phyloP scores from a whole-genome alignment of 1,140 invertebrate species.

The Anagrus nilaparvatae region DNA sequence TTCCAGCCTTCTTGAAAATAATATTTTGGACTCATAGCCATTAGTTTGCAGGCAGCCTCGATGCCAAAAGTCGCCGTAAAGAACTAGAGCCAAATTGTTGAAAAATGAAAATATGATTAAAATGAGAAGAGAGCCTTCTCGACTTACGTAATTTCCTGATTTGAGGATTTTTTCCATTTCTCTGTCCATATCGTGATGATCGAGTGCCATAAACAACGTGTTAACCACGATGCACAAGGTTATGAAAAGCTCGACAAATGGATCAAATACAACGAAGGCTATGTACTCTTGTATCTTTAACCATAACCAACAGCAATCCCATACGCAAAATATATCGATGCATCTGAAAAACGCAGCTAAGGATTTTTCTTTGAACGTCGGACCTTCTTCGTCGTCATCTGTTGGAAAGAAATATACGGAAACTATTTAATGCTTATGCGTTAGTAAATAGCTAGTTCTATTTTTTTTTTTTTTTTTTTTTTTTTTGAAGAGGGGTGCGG shows the following conservation, averaged over 20 bases:
- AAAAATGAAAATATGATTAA: background rate
- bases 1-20: conserved; percentile 99
- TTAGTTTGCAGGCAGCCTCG: conserved; percentile 90
- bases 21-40: conserved; percentile 92
- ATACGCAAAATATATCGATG: conserved; percentile 90
- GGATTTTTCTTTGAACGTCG: conserved; percentile 76
- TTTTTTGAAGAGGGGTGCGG: conserved; percentile 49
- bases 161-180: conserved; percentile 76
- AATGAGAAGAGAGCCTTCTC: conserved; percentile 5
- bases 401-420: conserved; percentile 89
- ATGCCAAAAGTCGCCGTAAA: conserved; percentile 96
- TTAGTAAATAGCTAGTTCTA: too few relatives aligned
- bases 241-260: conserved; percentile 96
- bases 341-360: conserved; percentile 63
- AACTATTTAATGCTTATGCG: conserved; percentile 67
- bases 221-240: conserved; percentile 97
- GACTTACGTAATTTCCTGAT: conserved; percentile 89
- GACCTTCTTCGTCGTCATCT: conserved; percentile 83
- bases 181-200: conserved; percentile 89
- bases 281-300: conserved; percentile 82
- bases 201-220: conserved; percentile 95
- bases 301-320: conserved; percentile 92
- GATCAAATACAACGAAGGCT: conserved; percentile 89
- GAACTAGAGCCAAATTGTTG: conserved; percentile 60
- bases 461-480: conserved; percentile 54